A percentile compares a stretch with the other conserved stretches of the same genome.
These are phyloP conservation scores for Ceratitis capitata DNA, from an alignment of 1,140 invertebrate species.

Conservation along the genomic window DNA sequence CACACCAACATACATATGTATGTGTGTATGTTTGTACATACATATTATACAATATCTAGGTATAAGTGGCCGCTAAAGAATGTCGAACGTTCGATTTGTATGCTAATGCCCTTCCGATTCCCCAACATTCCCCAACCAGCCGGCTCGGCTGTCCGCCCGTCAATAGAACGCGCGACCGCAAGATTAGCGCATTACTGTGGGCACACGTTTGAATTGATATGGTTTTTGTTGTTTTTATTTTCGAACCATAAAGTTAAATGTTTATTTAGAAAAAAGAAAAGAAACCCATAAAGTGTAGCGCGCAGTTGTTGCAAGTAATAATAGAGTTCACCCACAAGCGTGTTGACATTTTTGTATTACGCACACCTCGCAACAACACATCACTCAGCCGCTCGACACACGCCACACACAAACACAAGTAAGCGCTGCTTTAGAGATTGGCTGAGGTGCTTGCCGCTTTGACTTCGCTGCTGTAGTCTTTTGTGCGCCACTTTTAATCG, in stretches of 20 bases:
- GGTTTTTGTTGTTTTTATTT: constrained; percentile 15
- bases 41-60: no score
- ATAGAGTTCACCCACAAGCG: background rate
- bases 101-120: background rate
- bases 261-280: constrained; percentile 36
- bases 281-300: constrained; percentile 20
- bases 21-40: background rate
- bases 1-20: background rate
- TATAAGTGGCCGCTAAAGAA: background rate
- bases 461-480: background rate
- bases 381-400: background rate
- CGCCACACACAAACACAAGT: background rate
- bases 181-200: background rate
- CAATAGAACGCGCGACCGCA: no score
- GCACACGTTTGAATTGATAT: background rate
- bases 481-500: background rate
- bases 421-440: background rate
- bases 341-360: constrained; percentile 5
- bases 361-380: background rate
- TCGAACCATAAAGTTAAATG: constrained; percentile 24
- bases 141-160: background rate
- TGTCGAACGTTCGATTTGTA: constrained; percentile 19
- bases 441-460: background rate
- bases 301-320: background rate
- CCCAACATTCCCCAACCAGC: no score